Evolutionary conservation across 2,888 invertebrate species (phyloP).

Genomic region (Anoncus sp.): DNA sequence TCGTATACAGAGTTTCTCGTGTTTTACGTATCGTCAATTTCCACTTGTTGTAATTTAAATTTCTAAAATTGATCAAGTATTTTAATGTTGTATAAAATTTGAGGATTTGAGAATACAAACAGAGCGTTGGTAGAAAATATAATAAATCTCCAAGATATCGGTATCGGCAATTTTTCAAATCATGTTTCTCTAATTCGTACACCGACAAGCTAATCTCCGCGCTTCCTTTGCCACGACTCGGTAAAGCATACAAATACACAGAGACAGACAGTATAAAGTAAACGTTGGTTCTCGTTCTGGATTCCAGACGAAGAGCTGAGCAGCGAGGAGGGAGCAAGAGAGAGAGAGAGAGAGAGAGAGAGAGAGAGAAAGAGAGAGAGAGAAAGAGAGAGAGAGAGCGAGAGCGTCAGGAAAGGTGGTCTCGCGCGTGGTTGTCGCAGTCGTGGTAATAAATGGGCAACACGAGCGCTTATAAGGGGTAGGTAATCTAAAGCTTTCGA

Average conservation of each 20-base stretch:
- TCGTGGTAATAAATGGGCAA: slow-evolving; percentile 82
- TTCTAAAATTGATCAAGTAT: not conserved
- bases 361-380: slow-evolving; percentile 48
- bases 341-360: slow-evolving; percentile 56
- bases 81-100: not conserved
- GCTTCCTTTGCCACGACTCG: slow-evolving; percentile 48
- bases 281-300: slow-evolving; percentile 45
- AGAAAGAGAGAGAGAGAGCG: slow-evolving; percentile 55
- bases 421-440: slow-evolving; percentile 73
- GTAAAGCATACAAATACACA: slow-evolving; percentile 15
- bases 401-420: slow-evolving; percentile 64
- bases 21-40: slow-evolving; percentile 15
- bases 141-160: slow-evolving; percentile 50
- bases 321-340: slow-evolving; percentile 46
- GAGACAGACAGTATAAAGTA: not conserved
- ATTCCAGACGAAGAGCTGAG: slow-evolving; percentile 56
- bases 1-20: slow-evolving; percentile 23
- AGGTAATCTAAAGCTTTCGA: slow-evolving; percentile 82
- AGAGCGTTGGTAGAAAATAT: slow-evolving; percentile 1
- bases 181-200: slow-evolving; percentile 61
- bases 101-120: not conserved
- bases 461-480: slow-evolving; percentile 83
- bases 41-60: not conserved
- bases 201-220: slow-evolving; percentile 62
- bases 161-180: slow-evolving; percentile 56